phyloP scores from a whole-genome alignment of 2,113 vertebrate genomes.

The Mastomys coucha region DNA sequence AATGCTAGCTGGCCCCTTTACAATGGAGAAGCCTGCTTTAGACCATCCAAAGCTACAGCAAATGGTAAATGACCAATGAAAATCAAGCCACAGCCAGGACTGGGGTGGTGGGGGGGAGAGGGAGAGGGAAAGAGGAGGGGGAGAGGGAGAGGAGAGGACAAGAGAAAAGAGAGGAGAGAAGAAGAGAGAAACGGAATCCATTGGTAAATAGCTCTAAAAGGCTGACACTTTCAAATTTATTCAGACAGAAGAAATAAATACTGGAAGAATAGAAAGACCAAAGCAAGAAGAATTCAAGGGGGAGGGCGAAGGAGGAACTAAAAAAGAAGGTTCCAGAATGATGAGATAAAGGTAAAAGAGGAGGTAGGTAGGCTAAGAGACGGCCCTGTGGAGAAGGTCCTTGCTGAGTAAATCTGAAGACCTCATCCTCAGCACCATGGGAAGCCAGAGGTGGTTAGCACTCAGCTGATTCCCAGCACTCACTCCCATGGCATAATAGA shows the following conservation, averaged over 20 bases:
- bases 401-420: neutral
- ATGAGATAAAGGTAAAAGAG: neutral
- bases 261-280: neutral
- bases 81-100: neutral
- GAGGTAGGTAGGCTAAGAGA: neutral
- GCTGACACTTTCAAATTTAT: neutral
- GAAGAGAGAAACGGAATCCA: neutral
- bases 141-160: too few relatives aligned
- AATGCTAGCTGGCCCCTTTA: neutral
- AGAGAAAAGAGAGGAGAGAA: rapidly evolving
- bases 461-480: neutral
- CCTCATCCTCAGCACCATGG: neutral
- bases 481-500: neutral
- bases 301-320: rapidly evolving
- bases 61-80: neutral
- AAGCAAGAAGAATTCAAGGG: neutral
- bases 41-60: neutral
- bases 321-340: neutral
- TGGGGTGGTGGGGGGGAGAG: neutral
- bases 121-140: too few relatives aligned
- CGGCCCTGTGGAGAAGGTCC: too few relatives aligned
- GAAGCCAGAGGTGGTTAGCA: neutral
- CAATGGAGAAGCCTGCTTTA: neutral
- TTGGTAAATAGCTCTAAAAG: neutral
- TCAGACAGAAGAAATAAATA: neutral